Base-by-base conservation (phyloP, 2,888 invertebrate species). In the Silvanus unidentatus region DNA sequence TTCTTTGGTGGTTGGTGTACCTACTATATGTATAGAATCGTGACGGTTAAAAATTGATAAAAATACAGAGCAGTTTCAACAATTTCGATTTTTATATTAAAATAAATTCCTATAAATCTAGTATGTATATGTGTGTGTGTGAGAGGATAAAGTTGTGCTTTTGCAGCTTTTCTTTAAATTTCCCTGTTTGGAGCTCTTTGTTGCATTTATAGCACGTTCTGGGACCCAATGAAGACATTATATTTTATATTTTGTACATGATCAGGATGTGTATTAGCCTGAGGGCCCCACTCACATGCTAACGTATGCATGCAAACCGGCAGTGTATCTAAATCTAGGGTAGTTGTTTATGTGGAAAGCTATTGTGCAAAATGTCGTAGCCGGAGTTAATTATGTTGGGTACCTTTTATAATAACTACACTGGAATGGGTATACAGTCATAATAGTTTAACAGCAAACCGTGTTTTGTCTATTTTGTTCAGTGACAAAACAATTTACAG, bases 271-370 rank as follows among this genome's bases (percentile, higher is more conserved):
- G 15, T 37, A 37, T 34, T 16, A 30, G 29, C 41, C 42, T 39
- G 45, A 48, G 47, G 44, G 48, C 42, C 41, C 45, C 49, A 47
- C 46, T 47, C 45, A 45, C 49, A 50, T 53, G 49, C 45, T 49
- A 52, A 50, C 46, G 30, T 42, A 54, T 54, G 50, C 53, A 51
- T 51, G 51, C 43, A 43, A 51, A 50, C 39, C 47, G 39, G 47
- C 53, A 47, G 46, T 54, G 48, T 49, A 50, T 53, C 48, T 53
- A 49, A 47, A 51, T 53, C 53, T 53, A 40, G 53, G 55, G 51
- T 54, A 54, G 54, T 52, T 54, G 49, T 54, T 54, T 54, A 54
- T 52, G 48, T 39, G 45, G 42, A 42, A 42, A 40, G 37, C 52
- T 40, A 50, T 54, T 54, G 54, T 54, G 44, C 43, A 30, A 45